Conservation (phyloP, 1,140 invertebrate species). For the Mesaphorura yosii region DNA sequence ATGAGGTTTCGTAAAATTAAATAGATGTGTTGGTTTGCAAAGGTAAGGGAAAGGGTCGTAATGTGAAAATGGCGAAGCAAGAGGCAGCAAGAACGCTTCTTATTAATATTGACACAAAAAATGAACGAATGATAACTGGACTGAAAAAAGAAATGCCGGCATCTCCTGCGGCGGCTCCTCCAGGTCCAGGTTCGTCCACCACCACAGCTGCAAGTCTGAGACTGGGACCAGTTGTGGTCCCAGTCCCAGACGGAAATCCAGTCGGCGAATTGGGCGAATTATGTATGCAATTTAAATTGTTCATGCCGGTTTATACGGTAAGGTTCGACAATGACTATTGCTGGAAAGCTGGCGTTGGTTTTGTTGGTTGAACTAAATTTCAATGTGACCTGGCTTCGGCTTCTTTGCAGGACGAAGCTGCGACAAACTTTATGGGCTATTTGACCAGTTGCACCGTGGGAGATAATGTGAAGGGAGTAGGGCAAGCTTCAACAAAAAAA, state of each 20-base stretch:
- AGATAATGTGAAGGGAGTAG: slow-evolving; percentile 8
- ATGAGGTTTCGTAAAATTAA: too few relatives aligned
- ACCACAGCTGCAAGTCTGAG: background rate
- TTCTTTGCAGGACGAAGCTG: slow-evolving; percentile 4
- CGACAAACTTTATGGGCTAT: too few relatives aligned
- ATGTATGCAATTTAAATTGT: slow-evolving; percentile 19
- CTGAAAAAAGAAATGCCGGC: slow-evolving; percentile 1
- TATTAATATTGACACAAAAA: slow-evolving; percentile 10
- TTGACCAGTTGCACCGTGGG: background rate
- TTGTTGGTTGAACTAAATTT: too few relatives aligned
- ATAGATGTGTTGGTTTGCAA: too few relatives aligned
- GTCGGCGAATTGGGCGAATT: slow-evolving; percentile 28
- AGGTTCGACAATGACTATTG: background rate
- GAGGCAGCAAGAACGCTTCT: slow-evolving; percentile 25
- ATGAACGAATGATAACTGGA: slow-evolving; percentile 3
- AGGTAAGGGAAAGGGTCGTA: slow-evolving; percentile 21
- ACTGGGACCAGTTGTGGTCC: slow-evolving; percentile 14
- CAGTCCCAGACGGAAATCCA: slow-evolving; percentile 28
- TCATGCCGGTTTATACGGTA: slow-evolving; percentile 23
- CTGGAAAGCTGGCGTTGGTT: background rate
- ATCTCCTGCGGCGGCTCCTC: background rate
- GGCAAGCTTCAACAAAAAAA: slow-evolving; percentile 22
- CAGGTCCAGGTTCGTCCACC: background rate
- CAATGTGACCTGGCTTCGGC: background rate
- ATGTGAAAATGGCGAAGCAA: slow-evolving; percentile 28